These are phyloP conservation scores for Drosophila engyochracea DNA, from an alignment of 2,888 invertebrate genomes.

Conservation along the genomic window DNA sequence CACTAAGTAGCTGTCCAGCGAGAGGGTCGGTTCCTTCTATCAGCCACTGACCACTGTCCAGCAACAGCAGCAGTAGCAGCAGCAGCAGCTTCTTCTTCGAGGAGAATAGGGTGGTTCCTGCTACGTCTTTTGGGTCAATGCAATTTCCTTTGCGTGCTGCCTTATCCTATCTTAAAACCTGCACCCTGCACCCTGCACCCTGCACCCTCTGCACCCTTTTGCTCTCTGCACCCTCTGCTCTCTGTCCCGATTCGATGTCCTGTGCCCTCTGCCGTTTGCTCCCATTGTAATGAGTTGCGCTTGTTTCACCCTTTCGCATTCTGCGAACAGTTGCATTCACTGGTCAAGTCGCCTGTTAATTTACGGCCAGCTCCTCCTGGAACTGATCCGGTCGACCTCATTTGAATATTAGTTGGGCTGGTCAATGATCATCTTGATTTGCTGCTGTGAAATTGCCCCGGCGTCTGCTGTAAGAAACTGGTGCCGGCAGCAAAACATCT, in stretches of 20 bases:
- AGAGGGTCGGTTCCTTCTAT: constrained; percentile 18
- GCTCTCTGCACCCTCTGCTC: neutral
- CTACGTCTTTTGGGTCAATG: constrained; percentile 48
- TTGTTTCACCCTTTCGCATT: constrained; percentile 46
- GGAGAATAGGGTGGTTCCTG: constrained; percentile 21
- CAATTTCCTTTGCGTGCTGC: constrained; percentile 46
- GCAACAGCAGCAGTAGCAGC: constrained; percentile 4
- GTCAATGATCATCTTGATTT: constrained; percentile 67
- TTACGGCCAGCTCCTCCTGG: constrained; percentile 45
- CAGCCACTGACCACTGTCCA: constrained; percentile 57
- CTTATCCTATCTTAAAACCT: constrained; percentile 4
- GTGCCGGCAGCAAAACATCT: constrained; percentile 43
- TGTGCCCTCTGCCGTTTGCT: constrained; percentile 57
- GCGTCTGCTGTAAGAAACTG: constrained; percentile 14
- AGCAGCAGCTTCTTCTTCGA: constrained; percentile 12
- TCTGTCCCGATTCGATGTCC: constrained; percentile 16
- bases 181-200: neutral
- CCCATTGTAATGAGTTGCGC: constrained; percentile 67
- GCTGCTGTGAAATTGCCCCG: constrained; percentile 62
- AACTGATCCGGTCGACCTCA: constrained; percentile 77
- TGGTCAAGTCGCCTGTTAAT: constrained; percentile 61
- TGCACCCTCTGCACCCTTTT: constrained; percentile 2
- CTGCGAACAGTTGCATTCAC: constrained; percentile 41
- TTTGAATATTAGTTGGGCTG: constrained; percentile 81
- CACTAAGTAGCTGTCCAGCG: constrained; percentile 35